Evolutionary conservation across 2,797 vertebrate genomes (phyloP), one percentile per base, ranked within the genome.

Genomic region (Tenualosa ilisha): DNA sequence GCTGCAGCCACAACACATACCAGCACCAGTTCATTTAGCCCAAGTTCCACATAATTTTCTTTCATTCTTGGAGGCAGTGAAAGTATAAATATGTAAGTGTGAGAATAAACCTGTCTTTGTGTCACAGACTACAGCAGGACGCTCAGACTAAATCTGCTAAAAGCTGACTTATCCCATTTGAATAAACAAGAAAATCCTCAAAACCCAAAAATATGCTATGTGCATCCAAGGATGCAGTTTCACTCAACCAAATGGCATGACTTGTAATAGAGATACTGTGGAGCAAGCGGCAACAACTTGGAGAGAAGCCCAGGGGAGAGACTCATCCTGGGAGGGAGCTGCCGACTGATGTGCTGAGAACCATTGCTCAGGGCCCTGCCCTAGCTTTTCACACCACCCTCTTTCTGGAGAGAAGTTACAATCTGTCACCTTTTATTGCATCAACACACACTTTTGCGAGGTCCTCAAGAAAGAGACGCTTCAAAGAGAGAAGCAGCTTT

Each of bases 401-500:
- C 85, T 82, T 82, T 22, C 81, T 86, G 81, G 54, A 81, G 85
- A 90, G 85, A 85, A 86, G 86, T 84, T 86, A 88, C 86, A 88
- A 91, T 87, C 89, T 90, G 91, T 91, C 91, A 86, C 86, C 85
- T 91, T 92, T 93, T 90, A 91, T 88, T 87, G 88, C 89, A 26
- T 84, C 87, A 84, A 89, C 88, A 88, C 88, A 84, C 84, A 56
- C 83, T 68, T 86, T 86, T 59, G 65, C 68, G 85, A 81, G 85
- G 46, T 85, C 59, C 22, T 79, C 85, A 89, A 90, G 89, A 89
- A 91, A 90, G 88, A 87, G 85, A 84, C 8, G 43, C 88, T 90
- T 91, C 88, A 94, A 91, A 91, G 89, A 87, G 53, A 49, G 83
- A 6, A 26, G 65, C 50, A 84, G 24, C 26, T 56, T 63, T 84